Base-by-base conservation (phyloP, 1,140 invertebrate species). In the Eriocheir sinensis region DNA sequence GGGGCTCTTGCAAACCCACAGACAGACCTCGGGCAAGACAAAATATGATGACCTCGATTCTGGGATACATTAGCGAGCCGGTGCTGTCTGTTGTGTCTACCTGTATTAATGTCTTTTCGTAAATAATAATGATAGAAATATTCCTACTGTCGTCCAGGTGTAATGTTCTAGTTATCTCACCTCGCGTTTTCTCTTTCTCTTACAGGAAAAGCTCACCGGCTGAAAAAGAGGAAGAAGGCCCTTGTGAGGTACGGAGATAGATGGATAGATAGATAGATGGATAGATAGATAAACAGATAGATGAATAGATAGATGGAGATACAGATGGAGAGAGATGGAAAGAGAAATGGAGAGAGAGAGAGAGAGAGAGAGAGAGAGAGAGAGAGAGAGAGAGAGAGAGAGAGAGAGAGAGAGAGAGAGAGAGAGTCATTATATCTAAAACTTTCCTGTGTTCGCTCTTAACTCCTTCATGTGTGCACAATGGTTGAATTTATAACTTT, bases 141-240 rank as follows among this genome's bases (percentile, higher is more conserved):
- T 17, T n/a, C 48, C 48, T 53, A 53, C 44, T n/a, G n/a, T n/a
- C n/a, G 44, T 48, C 4, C 21, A 6, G 60, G 21, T 72, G 27
- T n/a, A 8, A 72, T n/a, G n/a, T 72, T 4, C 44, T 40, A 36
- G 44, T 44, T 34, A 21, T 0, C 30, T 72, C 48, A 90, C 44
- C 30, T 36, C 27, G 32, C 0, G 2, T 30, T 4, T 72, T 72
- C n/a, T 90, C n/a, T 72, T 72, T 32, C 32, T 48, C 48, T 88
- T 17, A 60, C 44, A 92, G 80, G 80, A 30, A 92, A 92, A 92
- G 21, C 91, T 48, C 36, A 30, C 21, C 34, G 91, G 1, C 34
- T 86, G 12, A 86, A 92, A 72, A 92, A 92, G 79, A 81, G 91
- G 27, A 92, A 92, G 91, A 92, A 44, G 21, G 79, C 80, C 15